These are phyloP conservation scores for Platysteira castanea DNA, from an alignment of 2,113 vertebrate species.

Conservation along the genomic window DNA sequence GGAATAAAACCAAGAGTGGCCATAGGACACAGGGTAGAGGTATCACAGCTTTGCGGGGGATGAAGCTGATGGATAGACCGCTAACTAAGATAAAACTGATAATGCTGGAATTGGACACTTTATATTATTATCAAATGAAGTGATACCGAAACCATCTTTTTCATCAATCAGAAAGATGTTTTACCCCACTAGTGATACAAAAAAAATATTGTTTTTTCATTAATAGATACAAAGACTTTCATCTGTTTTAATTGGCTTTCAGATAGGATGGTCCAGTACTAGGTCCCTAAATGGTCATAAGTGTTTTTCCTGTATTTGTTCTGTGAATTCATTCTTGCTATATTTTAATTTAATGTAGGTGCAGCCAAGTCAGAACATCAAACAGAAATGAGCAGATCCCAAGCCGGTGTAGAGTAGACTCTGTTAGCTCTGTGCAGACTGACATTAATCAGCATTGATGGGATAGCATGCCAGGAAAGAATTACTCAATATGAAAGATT, in stretches of 20 bases:
- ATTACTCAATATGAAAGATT: constrained; percentile 8
- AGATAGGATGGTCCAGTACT: not conserved
- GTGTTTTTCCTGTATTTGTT: not conserved
- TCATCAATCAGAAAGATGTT: not conserved
- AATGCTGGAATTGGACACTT: not conserved
- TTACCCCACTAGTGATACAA: not conserved
- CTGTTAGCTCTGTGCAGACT: not conserved
- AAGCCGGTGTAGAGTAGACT: not conserved
- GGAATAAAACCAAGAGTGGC: not conserved
- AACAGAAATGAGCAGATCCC: not conserved
- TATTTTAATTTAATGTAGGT: not conserved
- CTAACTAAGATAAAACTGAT: not conserved
- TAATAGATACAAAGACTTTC: not conserved
- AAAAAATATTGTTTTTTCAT: not conserved
- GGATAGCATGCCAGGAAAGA: not conserved
- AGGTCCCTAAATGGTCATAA: not conserved
- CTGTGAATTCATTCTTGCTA: not conserved
- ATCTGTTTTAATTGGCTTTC: not conserved
- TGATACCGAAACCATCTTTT: not conserved
- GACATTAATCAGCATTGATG: constrained; percentile 17
- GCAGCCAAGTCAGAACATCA: not conserved
- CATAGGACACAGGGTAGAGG: not conserved
- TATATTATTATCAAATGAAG: not conserved
- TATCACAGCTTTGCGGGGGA: fast-evolving
- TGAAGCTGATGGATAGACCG: not conserved